Base-by-base conservation (phyloP, 1,140 invertebrate species). In the Drosophila baimaii region DNA sequence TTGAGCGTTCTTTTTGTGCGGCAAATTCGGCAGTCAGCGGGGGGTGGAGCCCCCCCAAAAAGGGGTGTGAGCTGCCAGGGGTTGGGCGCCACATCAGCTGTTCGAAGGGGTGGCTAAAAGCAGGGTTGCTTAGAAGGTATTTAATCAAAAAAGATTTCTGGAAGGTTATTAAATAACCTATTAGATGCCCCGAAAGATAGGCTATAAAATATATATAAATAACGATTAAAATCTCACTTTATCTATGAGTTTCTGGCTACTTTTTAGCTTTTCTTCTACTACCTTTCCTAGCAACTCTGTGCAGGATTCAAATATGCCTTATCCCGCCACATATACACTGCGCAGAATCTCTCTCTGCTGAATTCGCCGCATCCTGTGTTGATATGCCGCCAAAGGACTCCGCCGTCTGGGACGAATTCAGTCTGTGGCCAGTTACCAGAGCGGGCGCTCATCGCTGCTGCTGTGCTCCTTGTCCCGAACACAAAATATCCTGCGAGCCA, bases 301-400 rank as follows among this genome's bases (percentile, higher is more conserved):
- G 33, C 3, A 5, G 1, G 5, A 44, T 83, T 73, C 19, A 43
- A 83, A 77, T 61, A 2, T 37, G 15, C 43, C 10, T n/a, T 65
- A 70, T 52, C 71, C 66, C 83, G 83, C 83, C 75, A 65, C 19
- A 61, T 35, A 37, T 10, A 8, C 13, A 70, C 1, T 64, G 84
- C 84, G 84, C 84, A 74, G 74, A 72, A 65, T 70, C 84, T 55
- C 77, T 90, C 80, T 49, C 62, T 31, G 47, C 17, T 15, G 41
- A 83, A 77, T 84, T 77, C 66, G 80, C 77, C 77, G 77, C 65
- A 44, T 4, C 46, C 44, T 56, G 27, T 74, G 72, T 73, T 79
- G 68, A 49, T 74, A 25, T 71, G 77, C 81, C 83, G 75, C 74
- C 70, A 78, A 89, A 81, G 73, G 73, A 84, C 55, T 70, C 51